Conservation (phyloP, 64 coral and sea anemone genomes). For the Cladopsammia gracilis region DNA sequence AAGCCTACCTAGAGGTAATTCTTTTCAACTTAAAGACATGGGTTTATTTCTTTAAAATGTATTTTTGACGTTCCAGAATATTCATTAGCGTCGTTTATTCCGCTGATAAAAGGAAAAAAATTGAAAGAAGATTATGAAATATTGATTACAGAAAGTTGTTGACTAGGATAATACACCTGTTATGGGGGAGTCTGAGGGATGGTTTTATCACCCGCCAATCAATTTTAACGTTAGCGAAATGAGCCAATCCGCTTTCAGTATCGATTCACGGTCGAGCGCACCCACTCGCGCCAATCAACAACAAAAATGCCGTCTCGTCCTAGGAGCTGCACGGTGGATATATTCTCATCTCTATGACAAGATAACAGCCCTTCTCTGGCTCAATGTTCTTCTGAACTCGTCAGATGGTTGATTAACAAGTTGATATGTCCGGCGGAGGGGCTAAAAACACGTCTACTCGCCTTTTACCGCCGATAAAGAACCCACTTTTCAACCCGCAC, state of each 20-base stretch:
- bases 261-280: conserved; percentile 20
- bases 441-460: conserved; percentile 73
- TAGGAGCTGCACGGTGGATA: neutral
- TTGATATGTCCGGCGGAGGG: conserved; percentile 77
- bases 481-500: conserved; percentile 92
- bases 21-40: no score
- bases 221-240: neutral
- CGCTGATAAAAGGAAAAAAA: neutral
- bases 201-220: conserved; percentile 43
- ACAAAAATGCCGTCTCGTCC: conserved; percentile 23
- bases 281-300: neutral
- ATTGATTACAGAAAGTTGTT: conserved; percentile 28
- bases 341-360: neutral
- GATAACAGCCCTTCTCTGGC: neutral
- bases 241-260: conserved; percentile 47
- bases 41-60: no score
- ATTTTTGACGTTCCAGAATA: no score
- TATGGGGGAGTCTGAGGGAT: neutral
- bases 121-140: conserved; percentile 16
- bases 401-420: conserved; percentile 1
- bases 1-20: no score
- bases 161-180: conserved; percentile 55
- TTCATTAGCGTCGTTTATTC: neutral
- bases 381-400: neutral
- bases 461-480: conserved; percentile 92